Conservation (phyloP, 2,113 vertebrate genomes). For the Atlantisia rogersi region DNA sequence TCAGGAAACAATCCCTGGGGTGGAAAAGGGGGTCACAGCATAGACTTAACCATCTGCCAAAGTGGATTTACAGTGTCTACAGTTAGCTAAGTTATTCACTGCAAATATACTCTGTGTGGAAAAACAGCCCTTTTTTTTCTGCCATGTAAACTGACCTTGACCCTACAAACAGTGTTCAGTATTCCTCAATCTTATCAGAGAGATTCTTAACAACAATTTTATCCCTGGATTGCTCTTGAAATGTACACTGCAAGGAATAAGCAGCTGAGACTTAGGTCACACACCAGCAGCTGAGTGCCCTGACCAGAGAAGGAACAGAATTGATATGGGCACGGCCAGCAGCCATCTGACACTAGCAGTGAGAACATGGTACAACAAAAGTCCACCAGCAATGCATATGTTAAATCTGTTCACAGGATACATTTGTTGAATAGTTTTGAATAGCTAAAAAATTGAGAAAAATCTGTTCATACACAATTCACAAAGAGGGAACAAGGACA, state of each 20-base stretch:
- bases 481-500: conserved; percentile 4
- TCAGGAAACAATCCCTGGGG: conserved; percentile 19
- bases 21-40: conserved; percentile 14
- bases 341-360: neutral
- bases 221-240: neutral
- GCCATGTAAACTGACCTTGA: conserved; percentile 23
- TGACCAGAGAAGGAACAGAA: neutral
- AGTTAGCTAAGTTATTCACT: conserved; percentile 33
- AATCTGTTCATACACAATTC: conserved; percentile 65
- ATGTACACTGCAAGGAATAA: neutral
- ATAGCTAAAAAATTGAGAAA: conserved; percentile 39
- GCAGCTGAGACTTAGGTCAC: neutral
- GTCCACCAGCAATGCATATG: conserved; percentile 20
- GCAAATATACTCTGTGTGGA: conserved; percentile 1
- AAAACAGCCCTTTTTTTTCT: neutral
- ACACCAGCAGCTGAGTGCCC: neutral
- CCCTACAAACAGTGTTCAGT: neutral
- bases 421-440: conserved; percentile 37
- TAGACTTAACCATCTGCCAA: conserved; percentile 34
- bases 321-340: neutral
- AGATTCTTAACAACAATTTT: conserved; percentile 16
- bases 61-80: conserved; percentile 28
- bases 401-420: conserved; percentile 38
- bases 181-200: neutral
- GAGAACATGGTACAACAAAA: neutral